phyloP scores from a whole-genome alignment of 1,140 invertebrate species.

The Drosophila tristis region DNA sequence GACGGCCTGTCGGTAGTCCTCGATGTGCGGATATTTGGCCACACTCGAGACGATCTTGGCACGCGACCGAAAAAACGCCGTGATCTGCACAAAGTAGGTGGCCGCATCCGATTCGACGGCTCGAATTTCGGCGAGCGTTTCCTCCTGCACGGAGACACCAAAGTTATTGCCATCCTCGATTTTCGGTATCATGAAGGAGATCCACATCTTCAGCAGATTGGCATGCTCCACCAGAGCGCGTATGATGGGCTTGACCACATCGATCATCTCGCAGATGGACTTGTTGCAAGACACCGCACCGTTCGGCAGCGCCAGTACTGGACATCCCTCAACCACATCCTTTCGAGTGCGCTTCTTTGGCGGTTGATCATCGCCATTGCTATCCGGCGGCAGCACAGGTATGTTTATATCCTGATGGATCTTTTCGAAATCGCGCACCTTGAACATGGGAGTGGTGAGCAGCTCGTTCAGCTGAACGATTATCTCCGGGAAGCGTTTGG shows the following conservation, averaged over 20 bases:
- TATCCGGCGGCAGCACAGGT: slow-evolving; percentile 91
- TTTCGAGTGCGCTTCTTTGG: slow-evolving; percentile 88
- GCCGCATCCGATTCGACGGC: slow-evolving; percentile 98
- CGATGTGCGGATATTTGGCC: slow-evolving; percentile 98
- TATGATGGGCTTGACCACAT: slow-evolving; percentile 96
- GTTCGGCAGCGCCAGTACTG: slow-evolving; percentile 90
- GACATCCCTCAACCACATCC: slow-evolving; percentile 87
- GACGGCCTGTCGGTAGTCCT: slow-evolving; percentile 97
- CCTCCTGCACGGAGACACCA: slow-evolving; percentile 98
- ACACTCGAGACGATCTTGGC: slow-evolving; percentile 92
- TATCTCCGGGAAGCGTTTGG: slow-evolving; percentile 95
- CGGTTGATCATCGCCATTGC: slow-evolving; percentile 84
- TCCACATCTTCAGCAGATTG: slow-evolving; percentile 97
- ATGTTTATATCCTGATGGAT: slow-evolving; percentile 94
- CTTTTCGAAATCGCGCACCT: slow-evolving; percentile 89
- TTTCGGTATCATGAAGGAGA: slow-evolving; percentile 98
- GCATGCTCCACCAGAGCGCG: slow-evolving; percentile 95
- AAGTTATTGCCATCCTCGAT: slow-evolving; percentile 99
- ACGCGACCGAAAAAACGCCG: slow-evolving; percentile 92
- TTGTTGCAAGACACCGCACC: slow-evolving; percentile 95
- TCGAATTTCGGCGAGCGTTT: slow-evolving; percentile 97
- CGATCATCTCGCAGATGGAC: slow-evolving; percentile 93
- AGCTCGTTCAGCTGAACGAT: slow-evolving; percentile 94
- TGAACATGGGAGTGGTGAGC: slow-evolving; percentile 91
- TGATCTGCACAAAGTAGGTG: slow-evolving; percentile 98